Percentiles rank a stretch among this genome's conserved stretches.
phyloP scores from a whole-genome alignment of 2,888 invertebrate genomes.

The Dasysyrphus albostriatus region DNA sequence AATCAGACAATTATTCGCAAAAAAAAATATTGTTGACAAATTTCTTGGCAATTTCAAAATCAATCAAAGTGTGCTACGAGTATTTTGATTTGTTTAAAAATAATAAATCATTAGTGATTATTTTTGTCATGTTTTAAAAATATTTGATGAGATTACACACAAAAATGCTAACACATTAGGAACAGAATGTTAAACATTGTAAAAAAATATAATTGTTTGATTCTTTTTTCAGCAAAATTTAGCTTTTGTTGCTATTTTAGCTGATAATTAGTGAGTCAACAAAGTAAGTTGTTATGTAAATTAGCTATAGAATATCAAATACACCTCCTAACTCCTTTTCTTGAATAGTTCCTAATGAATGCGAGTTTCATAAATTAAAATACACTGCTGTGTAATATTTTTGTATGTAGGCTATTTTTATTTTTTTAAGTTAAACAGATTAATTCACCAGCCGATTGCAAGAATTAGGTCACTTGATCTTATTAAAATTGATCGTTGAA shows the following conservation, averaged over 20 bases:
- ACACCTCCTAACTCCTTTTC: conserved; percentile 6
- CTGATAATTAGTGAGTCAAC: conserved; percentile 60
- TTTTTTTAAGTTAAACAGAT: not conserved
- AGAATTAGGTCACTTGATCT: not conserved
- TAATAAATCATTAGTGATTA: conserved; percentile 13
- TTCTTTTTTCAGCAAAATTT: conserved; percentile 15
- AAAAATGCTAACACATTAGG: conserved; percentile 1
- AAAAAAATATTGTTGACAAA: conserved; percentile 39
- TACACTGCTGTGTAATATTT: not conserved
- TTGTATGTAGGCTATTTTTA: not conserved
- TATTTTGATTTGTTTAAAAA: not conserved
- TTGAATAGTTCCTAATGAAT: conserved; percentile 51
- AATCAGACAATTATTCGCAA: not conserved
- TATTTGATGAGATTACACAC: conserved; percentile 2
- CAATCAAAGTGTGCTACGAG: conserved; percentile 24
- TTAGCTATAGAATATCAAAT: conserved; percentile 55
- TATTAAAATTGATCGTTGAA: too few relatives aligned
- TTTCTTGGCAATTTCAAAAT: conserved; percentile 22
- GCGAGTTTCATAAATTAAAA: conserved; percentile 32
- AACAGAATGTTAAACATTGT: conserved; percentile 33
- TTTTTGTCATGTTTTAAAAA: not conserved
- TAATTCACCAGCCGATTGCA: too few relatives aligned
- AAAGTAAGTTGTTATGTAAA: conserved; percentile 70
- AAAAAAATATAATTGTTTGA: conserved; percentile 15
- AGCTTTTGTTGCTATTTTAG: conserved; percentile 23